phyloP scores from a whole-genome alignment of 2,113 vertebrate species.

The Chionodraco myersi region DNA sequence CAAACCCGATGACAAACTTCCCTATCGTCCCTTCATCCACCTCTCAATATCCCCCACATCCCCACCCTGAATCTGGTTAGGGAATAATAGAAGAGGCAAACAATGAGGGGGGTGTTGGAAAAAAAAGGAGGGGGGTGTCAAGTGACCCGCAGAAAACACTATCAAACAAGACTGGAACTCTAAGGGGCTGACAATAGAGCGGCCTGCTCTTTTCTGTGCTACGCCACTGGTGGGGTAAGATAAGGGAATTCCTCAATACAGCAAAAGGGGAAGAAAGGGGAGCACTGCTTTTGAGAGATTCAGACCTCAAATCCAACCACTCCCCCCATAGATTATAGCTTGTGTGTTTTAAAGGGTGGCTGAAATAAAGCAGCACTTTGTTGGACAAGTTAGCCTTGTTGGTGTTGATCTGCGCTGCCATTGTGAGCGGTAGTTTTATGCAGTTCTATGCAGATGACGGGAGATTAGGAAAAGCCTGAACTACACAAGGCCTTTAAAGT shows the following conservation, averaged over 20 bases:
- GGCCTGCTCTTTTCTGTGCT: constrained; percentile 82
- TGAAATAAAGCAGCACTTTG: constrained; percentile 85
- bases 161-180: constrained; percentile 83
- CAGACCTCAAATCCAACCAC: constrained; percentile 79
- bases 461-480: constrained; percentile 72
- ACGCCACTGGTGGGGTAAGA: constrained; percentile 82
- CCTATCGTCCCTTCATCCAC: constrained; percentile 74
- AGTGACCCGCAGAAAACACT: constrained; percentile 85
- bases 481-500: constrained; percentile 68
- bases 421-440: constrained; percentile 78
- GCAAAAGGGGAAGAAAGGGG: constrained; percentile 75
- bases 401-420: constrained; percentile 73
- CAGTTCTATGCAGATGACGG: constrained; percentile 79
- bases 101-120: constrained; percentile 70
- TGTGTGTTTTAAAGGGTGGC: constrained; percentile 82
- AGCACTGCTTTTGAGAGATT: constrained; percentile 76
- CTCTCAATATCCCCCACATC: constrained; percentile 58
- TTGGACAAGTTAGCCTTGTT: constrained; percentile 84
- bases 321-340: constrained; percentile 78
- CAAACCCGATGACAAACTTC: constrained; percentile 77
- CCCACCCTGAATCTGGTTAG: constrained; percentile 83
- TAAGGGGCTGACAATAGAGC: constrained; percentile 80
- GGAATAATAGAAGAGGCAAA: constrained; percentile 82
- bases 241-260: constrained; percentile 86
- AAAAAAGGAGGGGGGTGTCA: constrained; percentile 75